Percentiles rank a stretch among this genome's conserved stretches.
Evolutionary conservation across 2,797 vertebrate species (phyloP).

Genomic region (Taeniopygia guttata): DNA sequence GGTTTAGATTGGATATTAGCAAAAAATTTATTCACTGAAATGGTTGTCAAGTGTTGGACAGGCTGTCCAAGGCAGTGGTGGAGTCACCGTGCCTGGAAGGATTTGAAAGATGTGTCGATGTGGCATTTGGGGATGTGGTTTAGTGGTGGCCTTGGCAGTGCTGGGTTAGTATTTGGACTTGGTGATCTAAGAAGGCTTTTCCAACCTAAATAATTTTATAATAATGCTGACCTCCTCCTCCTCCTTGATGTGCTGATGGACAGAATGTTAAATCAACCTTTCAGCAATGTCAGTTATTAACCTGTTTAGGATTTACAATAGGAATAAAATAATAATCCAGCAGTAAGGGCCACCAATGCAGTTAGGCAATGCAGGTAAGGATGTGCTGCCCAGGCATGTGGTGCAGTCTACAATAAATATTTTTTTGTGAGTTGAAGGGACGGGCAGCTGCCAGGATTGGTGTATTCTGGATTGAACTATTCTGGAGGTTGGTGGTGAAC

Average conservation of each 20-base stretch:
- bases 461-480: background rate
- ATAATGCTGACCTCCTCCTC: background rate
- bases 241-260: background rate
- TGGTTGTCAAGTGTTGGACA: background rate
- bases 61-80: background rate
- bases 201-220: background rate
- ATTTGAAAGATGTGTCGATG: background rate
- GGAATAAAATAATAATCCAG: background rate
- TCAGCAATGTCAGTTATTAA: background rate
- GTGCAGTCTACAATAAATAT: background rate
- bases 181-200: background rate
- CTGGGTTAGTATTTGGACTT: background rate
- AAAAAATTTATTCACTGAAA: background rate
- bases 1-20: background rate
- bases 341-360: background rate
- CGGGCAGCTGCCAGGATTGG: background rate
- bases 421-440: background rate
- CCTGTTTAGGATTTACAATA: background rate
- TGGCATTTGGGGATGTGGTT: background rate
- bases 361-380: background rate
- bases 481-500: background rate
- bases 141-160: background rate
- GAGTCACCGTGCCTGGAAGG: background rate
- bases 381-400: background rate
- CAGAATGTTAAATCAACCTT: background rate